phyloP scores from a whole-genome alignment of 2,113 vertebrate species.

The Alethe diademata region DNA sequence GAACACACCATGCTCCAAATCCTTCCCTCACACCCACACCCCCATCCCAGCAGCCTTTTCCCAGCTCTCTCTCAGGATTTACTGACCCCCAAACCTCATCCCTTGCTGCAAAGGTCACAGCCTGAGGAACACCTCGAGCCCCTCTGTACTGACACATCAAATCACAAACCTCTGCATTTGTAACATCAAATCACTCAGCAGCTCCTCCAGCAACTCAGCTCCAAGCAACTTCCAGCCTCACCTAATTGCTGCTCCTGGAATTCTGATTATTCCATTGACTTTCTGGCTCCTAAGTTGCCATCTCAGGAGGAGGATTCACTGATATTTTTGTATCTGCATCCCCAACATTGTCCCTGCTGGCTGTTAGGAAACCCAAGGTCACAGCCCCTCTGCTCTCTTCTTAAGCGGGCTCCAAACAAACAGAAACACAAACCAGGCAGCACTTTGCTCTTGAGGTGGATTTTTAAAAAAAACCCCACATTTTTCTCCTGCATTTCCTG shows the following conservation, averaged over 20 bases:
- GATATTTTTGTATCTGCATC: background rate
- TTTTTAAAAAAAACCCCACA: fast-evolving
- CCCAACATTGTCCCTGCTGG: background rate
- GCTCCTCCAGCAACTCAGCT: background rate
- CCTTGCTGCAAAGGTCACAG: background rate
- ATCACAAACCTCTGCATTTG: too few species aligned
- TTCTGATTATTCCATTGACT: background rate
- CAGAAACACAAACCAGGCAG: background rate
- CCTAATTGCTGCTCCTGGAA: background rate
- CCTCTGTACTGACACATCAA: background rate
- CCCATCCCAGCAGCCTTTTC: background rate
- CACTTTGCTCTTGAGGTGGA: background rate
- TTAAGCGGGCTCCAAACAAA: background rate
- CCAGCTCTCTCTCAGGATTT: background rate
- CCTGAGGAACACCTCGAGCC: background rate
- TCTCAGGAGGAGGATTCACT: background rate
- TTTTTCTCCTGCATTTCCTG: background rate
- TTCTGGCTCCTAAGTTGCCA: background rate
- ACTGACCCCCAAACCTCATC: background rate
- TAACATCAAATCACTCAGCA: background rate
- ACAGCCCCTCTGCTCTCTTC: too few species aligned
- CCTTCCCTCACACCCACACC: background rate
- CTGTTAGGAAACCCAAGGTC: background rate
- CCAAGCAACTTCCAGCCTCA: background rate
- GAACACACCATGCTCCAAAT: background rate